phyloP scores from a whole-genome alignment of 2,113 vertebrate genomes.

The Petromus typicus region DNA sequence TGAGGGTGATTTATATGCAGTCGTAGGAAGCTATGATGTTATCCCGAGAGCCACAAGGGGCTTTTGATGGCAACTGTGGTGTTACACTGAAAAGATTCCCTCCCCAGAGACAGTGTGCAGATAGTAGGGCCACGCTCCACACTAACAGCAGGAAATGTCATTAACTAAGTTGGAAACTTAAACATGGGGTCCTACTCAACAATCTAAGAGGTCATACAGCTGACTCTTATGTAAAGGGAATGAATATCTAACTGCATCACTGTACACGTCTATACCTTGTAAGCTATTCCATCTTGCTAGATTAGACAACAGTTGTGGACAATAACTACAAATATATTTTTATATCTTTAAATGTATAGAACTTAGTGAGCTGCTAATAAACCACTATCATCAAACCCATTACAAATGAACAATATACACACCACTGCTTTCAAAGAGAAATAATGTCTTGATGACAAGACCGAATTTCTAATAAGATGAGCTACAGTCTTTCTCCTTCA shows the following conservation, averaged over 20 bases:
- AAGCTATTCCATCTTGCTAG: background rate
- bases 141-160: background rate
- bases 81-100: background rate
- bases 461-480: background rate
- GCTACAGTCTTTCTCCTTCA: background rate
- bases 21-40: background rate
- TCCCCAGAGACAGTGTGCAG: background rate
- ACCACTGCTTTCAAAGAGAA: background rate
- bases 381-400: background rate
- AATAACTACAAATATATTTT: background rate
- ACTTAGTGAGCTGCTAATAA: background rate
- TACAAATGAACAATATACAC: background rate
- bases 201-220: background rate
- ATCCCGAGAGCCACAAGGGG: background rate
- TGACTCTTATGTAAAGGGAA: background rate
- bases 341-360: too few species aligned
- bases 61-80: background rate
- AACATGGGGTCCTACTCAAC: background rate
- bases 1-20: background rate
- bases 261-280: background rate
- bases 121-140: fast-evolving
- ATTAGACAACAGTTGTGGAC: background rate
- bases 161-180: background rate
- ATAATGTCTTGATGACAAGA: background rate
- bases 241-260: too few species aligned